Base-by-base conservation (phyloP, 2,797 vertebrate species). In the Antennarius maculatus region DNA sequence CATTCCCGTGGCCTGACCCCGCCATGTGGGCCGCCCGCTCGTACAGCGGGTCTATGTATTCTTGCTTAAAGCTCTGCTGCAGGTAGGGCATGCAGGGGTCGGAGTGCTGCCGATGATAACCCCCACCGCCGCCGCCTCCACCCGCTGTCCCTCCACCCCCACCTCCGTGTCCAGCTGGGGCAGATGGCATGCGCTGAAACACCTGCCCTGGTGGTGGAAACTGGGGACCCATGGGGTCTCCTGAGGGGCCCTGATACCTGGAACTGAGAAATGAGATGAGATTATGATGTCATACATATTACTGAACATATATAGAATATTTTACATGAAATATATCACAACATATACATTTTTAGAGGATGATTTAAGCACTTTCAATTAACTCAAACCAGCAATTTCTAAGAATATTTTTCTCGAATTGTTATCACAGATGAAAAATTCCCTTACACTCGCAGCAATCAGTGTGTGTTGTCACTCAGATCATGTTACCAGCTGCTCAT, bases 31-130 rank as follows among this genome's bases (percentile, higher is more conserved):
- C 83, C 0, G 91, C 94, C 52, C 88, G 93, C 80, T 97, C 96
- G 0, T 97, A 96, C 75, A 87, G 79, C 0, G 95, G 94, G 85
- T 98, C 96, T 0, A 95, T 87, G 76, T 94, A 97, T 80, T 99
- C 97, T 77, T 96, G 95, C 74, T 99, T 99, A 91, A 97, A 97
- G 92, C 89, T 95, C 88, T 97, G 97, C 14, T 91, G 94, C 63
- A 95, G 91, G 87, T 94, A 97, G 17, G 94, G 94, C 66, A 95
- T 88, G 89, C 95, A 95, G 77, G 95, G 92, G 81, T 98, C 94
- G 0, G 95, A 93, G 86, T 96, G 90, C 78, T 95, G 97, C 72
- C 85, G 91, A 60, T 95, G 95, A 84, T 94, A 97, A 42, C 76
- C 81, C 0, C 78, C 86, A 0, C 77, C 77, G 0, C 79, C 79